Base-by-base conservation (phyloP, 2,797 vertebrate genomes). In the Aselliscus stoliczkanus region DNA sequence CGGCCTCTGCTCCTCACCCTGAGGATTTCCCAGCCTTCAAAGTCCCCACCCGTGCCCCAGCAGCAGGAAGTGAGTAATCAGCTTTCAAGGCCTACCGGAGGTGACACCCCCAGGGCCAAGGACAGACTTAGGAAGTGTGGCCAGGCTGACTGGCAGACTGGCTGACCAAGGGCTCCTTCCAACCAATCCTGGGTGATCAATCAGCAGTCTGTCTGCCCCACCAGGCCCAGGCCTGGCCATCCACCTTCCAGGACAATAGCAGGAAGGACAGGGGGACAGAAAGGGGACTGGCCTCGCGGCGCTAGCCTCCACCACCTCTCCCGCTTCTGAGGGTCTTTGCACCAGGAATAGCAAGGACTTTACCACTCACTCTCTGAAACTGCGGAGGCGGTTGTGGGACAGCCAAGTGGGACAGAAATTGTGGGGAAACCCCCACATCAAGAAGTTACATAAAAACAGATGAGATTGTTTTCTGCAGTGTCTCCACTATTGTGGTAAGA, bases 21-120 rank as follows among this genome's bases (percentile, higher is more conserved):
- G 25, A 97, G 72, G 42, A 60, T 37, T 87, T 92, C 83, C 83
- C 65, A 89, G 72, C 52, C 52, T 79, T 47, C 20, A 56, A 56
- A 80, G 67, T 47, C 58, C 34, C 87, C 23, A 5, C 60, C 39
- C 3, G 3, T 0, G 1, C 50, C n/a, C 47, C 3, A 1, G 58
- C 0, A 4, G 52, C 90, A 81, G 96, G 95, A 96, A 96, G 73
- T 96, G 90, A 97, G 73, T 84, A 88, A 96, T 58, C 8, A 0
- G 58, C 31, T 75, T 42, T 70, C 62, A 10, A 29, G 56, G 60
- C 29, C 56, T 39, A 1, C 42, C 2, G 64, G 60, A 20, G 0
- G 72, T 50, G 1, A 20, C 77, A 84, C 76, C 31, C 2, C 65
- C 37, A 50, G 29, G 1, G 50, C 37, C 69, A 50, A 87, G 75